These are phyloP conservation scores for Megalonaias nervosa DNA, from an alignment of 1,140 invertebrate species.

Conservation along the genomic window DNA sequence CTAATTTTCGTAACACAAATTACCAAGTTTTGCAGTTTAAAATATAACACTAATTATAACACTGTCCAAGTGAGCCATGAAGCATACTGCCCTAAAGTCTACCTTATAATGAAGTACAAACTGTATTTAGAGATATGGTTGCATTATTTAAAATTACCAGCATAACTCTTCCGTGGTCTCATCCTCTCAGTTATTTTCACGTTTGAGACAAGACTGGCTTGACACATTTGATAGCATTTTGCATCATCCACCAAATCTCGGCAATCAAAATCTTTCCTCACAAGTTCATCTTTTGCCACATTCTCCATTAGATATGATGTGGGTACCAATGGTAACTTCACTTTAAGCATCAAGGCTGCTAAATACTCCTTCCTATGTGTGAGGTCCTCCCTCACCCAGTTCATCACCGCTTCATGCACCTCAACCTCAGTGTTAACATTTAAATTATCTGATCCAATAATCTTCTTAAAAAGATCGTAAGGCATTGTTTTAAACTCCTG, in stretches of 20 bases:
- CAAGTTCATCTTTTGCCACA: constrained; percentile 65
- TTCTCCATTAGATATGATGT: constrained; percentile 62
- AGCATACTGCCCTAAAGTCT: no score
- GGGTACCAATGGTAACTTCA: constrained; percentile 67
- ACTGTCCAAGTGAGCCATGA: no score
- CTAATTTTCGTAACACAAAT: no score
- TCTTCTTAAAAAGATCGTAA: constrained; percentile 44
- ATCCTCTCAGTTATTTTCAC: constrained; percentile 62
- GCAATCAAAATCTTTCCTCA: constrained; percentile 65
- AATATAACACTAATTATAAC: no score
- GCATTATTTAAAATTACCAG: constrained; percentile 52
- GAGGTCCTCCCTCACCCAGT: constrained; percentile 63
- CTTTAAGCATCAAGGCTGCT: constrained; percentile 58
- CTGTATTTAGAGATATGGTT: background rate
- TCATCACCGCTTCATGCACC: constrained; percentile 67
- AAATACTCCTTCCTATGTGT: constrained; percentile 51
- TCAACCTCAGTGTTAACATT: constrained; percentile 66
- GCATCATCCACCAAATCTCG: constrained; percentile 69
- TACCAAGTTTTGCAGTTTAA: no score
- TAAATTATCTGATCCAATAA: constrained; percentile 59
- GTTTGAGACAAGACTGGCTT: constrained; percentile 59
- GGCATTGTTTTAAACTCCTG: constrained; percentile 65
- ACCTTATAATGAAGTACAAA: no score
- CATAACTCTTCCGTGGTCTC: constrained; percentile 69
- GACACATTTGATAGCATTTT: constrained; percentile 68